Percentiles rank a stretch among this genome's conserved stretches.
Evolutionary conservation across 1,140 invertebrate genomes (phyloP).

Genomic region (Cydia pomonella): DNA sequence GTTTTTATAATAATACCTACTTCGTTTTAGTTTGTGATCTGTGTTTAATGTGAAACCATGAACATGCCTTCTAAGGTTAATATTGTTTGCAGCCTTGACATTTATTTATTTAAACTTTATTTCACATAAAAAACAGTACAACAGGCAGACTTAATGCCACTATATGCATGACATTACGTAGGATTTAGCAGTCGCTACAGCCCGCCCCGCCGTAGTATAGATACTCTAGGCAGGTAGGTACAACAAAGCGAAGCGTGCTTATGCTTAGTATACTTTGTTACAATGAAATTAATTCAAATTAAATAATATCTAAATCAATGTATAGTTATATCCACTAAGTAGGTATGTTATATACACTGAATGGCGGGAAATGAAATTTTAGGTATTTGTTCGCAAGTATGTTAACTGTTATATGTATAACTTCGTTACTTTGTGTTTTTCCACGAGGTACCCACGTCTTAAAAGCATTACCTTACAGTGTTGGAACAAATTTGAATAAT

Average conservation of each 20-base stretch:
- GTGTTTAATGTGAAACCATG: constrained; percentile 57
- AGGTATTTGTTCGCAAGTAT: background rate
- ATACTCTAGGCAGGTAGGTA: background rate
- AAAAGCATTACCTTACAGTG: background rate
- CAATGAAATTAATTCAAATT: background rate
- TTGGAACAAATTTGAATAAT: constrained; percentile 1
- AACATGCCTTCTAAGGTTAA: constrained; percentile 68
- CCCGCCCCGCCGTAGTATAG: background rate
- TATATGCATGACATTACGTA: too few species aligned
- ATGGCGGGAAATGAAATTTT: background rate
- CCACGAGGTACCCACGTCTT: background rate
- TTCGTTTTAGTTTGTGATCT: constrained; percentile 40
- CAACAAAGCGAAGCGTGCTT: too few species aligned
- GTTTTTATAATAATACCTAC: constrained; percentile 28
- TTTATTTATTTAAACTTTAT: too few species aligned
- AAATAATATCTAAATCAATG: background rate
- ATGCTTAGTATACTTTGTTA: background rate
- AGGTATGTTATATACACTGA: background rate
- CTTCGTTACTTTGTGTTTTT: background rate
- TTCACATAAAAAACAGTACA: too few species aligned
- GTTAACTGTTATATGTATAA: background rate
- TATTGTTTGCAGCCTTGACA: constrained; percentile 46
- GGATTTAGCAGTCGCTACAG: background rate
- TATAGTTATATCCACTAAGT: background rate
- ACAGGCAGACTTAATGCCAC: too few species aligned